Base-by-base conservation (phyloP, 2,888 invertebrate species). In the Polydrusus cervinus region DNA sequence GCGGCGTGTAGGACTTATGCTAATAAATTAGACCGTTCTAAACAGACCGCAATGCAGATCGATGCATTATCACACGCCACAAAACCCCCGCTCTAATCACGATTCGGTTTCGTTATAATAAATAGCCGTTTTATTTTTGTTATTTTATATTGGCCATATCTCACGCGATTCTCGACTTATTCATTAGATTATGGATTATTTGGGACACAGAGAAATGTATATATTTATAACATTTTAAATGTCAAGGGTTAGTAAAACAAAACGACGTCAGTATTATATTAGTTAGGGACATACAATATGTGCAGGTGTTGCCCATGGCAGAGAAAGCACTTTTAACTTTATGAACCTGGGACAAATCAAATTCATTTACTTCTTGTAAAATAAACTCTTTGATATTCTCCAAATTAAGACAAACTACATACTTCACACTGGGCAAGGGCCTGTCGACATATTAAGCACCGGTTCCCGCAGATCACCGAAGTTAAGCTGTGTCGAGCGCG, bases 21-120 rank as follows among this genome's bases (percentile, higher is more conserved):
- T 86, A 87, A 87, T 87, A 87, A 87, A 87, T 87, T 87, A 87
- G 86, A 85, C 84, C 85, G 84, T 84, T 86, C 86, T 85, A 87
- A 85, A 87, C 84, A 85, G 86, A 85, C 87, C 86, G 86, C 86
- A 86, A 81, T 87, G 87, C 86, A 86, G 86, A 86, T 86, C 86
- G 86, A 87, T 87, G 84, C 83, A 84, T 83, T 86, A 83, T 82
- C 81, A 79, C 82, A 83, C 83, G 82, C 82, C 81, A 83, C 80
- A 65, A 62, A 67, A 65, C 61, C 40, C 65, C 34, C 64, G 40
- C 43, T 77, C 81, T 82, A 81, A 83, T 83, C 81, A 78, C 80
- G 78, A 79, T 76, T 70, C 74, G 78, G 78, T 80, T 80, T 79
- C 80, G 78, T 82, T 81, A 80, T 81, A 82, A 81, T 80, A 80